Evolutionary conservation across 2,113 vertebrate genomes (phyloP), one percentile per base, ranked within the genome.

Genomic region (Python bivittatus): DNA sequence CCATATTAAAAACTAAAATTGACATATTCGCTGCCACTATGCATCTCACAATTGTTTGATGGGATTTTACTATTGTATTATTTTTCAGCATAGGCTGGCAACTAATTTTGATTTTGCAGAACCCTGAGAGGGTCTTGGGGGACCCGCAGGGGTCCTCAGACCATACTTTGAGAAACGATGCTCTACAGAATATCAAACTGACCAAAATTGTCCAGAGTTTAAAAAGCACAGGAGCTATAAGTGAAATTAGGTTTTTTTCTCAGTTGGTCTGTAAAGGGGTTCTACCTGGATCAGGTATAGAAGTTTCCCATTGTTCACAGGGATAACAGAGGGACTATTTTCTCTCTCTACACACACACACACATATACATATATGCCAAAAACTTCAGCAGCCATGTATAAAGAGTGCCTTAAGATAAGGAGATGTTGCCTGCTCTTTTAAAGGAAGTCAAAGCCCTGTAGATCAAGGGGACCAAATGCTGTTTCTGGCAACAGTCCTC

Each of bases 401-500:
- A 12, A 89, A 88, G 52, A 92, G 61, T 64, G 56, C 29, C 88
- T 89, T 53, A 23, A 38, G 38, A 84, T 89, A 84, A 61, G 68
- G 56, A 57, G n/a, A 64, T 84, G 12, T 53, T 33, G 79, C n/a
- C 88, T 89, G 79, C 57, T 89, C 56, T 89, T 84, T 85, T 42
- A 61, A 89, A 85, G n/a, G 56, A 84, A 85, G 58, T 85, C 79
- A 42, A 91, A 38, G n/a, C 53, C 5, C 72, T 60, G 33, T 68
- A 56, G 56, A 88, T 89, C 91, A 84, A 84, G 56, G 72, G 42
- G 13, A 84, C 42, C 33, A 27, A 5, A 52, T 84, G 57, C 22
- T 61, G 87, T 53, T 92, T 89, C 72, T 89, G 91, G 57, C 85
- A 57, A 54, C 10, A 20, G 44, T 68, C 68, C 33, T 79, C 72